A percentile compares a stretch with the other conserved stretches of the same genome.
Evolutionary conservation across 2,797 vertebrate genomes (phyloP).

Genomic region (Leuciscus waleckii): DNA sequence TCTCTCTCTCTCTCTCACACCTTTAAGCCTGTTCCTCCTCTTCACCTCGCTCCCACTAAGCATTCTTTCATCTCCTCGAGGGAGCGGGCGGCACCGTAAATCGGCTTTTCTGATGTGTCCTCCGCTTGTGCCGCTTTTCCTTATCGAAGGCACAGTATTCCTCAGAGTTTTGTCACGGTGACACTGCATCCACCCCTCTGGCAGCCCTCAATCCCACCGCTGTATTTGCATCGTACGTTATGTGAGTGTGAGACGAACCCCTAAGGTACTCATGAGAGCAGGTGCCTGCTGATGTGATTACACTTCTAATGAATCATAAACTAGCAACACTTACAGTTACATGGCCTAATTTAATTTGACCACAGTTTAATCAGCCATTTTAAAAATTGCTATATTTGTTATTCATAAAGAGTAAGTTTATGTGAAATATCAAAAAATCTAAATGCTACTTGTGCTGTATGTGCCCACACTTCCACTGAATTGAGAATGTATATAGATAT

Average conservation of each 20-base stretch:
- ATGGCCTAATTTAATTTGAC: background rate
- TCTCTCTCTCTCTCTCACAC: slow-evolving; percentile 7
- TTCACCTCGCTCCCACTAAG: background rate
- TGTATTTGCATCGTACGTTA: background rate
- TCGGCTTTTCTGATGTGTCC: slow-evolving; percentile 24
- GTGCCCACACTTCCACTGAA: background rate
- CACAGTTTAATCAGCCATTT: background rate
- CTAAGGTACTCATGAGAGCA: background rate
- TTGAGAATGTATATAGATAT: background rate
- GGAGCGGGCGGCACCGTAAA: background rate
- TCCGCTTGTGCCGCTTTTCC: background rate
- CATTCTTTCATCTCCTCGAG: slow-evolving; percentile 4
- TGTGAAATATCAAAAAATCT: background rate
- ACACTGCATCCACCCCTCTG: background rate
- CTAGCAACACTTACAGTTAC: background rate
- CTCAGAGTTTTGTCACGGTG: background rate
- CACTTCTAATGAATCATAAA: background rate
- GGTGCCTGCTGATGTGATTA: background rate
- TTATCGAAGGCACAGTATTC: background rate
- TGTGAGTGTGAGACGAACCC: background rate
- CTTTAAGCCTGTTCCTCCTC: slow-evolving; percentile 13
- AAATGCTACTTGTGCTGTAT: background rate
- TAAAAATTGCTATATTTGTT: background rate
- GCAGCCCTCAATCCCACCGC: background rate
- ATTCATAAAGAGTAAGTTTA: background rate